phyloP scores from a whole-genome alignment of 2,888 invertebrate species.

The Trachelus troglodyta region DNA sequence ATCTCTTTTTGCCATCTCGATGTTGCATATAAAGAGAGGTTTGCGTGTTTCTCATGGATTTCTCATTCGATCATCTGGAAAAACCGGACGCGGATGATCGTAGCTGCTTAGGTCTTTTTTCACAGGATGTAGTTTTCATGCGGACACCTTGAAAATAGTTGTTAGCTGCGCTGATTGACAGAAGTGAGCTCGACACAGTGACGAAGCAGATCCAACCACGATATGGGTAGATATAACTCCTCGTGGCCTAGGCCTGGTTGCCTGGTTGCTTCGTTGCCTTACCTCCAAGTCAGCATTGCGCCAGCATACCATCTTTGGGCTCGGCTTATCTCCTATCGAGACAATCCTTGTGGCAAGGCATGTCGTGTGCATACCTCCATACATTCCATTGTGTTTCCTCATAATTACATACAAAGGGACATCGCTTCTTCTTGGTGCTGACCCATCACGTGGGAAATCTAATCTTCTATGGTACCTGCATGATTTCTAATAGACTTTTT shows the following conservation, averaged over 20 bases:
- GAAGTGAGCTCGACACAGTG: constrained; percentile 39
- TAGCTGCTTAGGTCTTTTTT: neutral
- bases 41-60: neutral
- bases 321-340: constrained; percentile 54
- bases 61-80: neutral
- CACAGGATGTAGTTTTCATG: neutral
- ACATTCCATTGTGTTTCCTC: constrained; percentile 59
- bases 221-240: constrained; percentile 50
- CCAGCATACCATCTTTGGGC: constrained; percentile 59
- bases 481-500: neutral
- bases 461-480: neutral
- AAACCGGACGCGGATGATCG: neutral
- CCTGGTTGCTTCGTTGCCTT: constrained; percentile 8
- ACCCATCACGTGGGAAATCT: constrained; percentile 48
- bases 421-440: constrained; percentile 32
- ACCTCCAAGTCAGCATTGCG: constrained; percentile 14
- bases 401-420: constrained; percentile 54
- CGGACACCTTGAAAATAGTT: constrained; percentile 19
- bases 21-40: neutral
- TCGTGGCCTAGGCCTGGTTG: constrained; percentile 1
- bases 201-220: constrained; percentile 50
- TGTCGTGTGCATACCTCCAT: constrained; percentile 51
- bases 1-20: neutral
- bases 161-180: constrained; percentile 22
- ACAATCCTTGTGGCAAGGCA: constrained; percentile 41